These are phyloP conservation scores for Apocheima hispidaria DNA, from an alignment of 2,888 invertebrate genomes.

Conservation along the genomic window DNA sequence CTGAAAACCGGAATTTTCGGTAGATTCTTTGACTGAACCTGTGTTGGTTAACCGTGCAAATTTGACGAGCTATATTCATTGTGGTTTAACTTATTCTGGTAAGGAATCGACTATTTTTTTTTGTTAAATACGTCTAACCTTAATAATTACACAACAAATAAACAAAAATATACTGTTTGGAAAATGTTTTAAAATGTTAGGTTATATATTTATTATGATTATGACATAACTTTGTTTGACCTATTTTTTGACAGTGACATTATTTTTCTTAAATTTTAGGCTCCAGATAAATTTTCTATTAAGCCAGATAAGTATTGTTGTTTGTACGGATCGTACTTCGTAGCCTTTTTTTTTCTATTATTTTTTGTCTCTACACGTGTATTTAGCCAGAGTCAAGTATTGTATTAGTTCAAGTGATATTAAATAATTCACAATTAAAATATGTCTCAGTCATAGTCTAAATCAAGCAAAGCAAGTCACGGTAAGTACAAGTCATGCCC, in stretches of 20 bases:
- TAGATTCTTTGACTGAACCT: conserved; percentile 61
- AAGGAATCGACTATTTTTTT: neutral
- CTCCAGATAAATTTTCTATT: too few species aligned
- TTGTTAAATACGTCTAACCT: neutral
- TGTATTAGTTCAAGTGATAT: too few species aligned
- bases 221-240: neutral
- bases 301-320: too few species aligned
- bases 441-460: too few species aligned
- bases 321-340: too few species aligned
- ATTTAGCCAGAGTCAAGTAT: too few species aligned
- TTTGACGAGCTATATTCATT: conserved; percentile 77
- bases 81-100: conserved; percentile 20
- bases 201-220: neutral
- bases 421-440: too few species aligned
- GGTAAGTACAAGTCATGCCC: too few species aligned
- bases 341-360: too few species aligned
- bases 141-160: neutral
- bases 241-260: neutral
- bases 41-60: conserved; percentile 60
- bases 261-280: neutral
- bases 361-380: too few species aligned
- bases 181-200: neutral
- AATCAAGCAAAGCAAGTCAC: too few species aligned
- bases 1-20: conserved; percentile 67
- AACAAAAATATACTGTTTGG: neutral